Conservation (phyloP, 2,113 vertebrate species). For the Fulica atra region DNA sequence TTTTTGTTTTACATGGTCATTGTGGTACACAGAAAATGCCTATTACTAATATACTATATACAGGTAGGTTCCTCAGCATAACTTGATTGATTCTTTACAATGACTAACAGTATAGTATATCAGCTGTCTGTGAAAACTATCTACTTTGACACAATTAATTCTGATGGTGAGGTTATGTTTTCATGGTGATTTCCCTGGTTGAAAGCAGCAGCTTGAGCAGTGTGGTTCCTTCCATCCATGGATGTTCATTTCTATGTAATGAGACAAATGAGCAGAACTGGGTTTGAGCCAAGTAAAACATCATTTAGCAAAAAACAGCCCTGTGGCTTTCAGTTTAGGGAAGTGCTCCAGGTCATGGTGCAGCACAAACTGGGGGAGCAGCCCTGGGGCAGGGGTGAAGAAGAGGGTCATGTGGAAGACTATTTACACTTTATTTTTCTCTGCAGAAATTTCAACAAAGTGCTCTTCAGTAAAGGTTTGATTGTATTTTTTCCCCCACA, state of each 20-base stretch:
- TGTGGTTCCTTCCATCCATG: background rate
- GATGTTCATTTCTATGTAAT: background rate
- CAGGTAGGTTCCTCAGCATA: background rate
- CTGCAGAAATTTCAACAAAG: background rate
- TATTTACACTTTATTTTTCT: background rate
- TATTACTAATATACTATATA: background rate
- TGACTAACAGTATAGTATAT: background rate
- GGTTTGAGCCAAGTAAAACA: background rate
- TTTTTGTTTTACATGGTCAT: background rate
- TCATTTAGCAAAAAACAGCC: background rate
- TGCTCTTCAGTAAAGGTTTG: background rate
- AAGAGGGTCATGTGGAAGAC: rapidly evolving
- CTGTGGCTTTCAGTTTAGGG: background rate
- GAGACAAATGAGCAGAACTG: background rate
- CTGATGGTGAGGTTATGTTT: background rate
- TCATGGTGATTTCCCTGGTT: background rate
- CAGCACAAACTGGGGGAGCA: background rate
- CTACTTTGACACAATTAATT: background rate
- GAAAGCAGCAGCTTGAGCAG: background rate
- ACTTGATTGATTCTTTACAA: background rate
- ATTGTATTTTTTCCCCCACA: rapidly evolving
- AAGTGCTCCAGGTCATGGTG: background rate
- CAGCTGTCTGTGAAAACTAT: background rate
- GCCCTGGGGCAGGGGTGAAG: background rate
- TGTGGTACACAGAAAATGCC: background rate